Conservation (phyloP, 2,888 invertebrate species). For the Lamellibrachia columna region DNA sequence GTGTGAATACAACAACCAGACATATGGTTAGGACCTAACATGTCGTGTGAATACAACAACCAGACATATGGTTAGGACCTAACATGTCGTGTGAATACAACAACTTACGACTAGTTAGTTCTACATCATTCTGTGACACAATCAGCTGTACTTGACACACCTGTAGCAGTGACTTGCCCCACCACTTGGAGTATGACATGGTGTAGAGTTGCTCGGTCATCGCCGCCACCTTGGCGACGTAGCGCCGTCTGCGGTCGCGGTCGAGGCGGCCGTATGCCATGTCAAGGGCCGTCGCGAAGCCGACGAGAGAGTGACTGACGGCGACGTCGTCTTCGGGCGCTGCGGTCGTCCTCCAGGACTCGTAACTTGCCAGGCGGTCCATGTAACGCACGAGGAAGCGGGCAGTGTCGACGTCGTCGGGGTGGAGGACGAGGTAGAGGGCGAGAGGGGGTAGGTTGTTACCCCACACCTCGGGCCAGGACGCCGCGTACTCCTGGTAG, state of each 20-base stretch:
- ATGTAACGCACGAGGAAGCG: not conserved
- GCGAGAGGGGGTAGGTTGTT: slow-evolving; percentile 20
- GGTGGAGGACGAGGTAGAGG: slow-evolving; percentile 5
- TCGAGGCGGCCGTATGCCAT: slow-evolving; percentile 18
- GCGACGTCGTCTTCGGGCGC: not conserved
- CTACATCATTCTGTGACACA: no score
- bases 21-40: no score
- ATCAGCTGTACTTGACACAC: not conserved
- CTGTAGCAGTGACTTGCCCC: not conserved
- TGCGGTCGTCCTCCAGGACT: not conserved
- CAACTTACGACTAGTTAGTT: no score
- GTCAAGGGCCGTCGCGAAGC: slow-evolving; percentile 18
- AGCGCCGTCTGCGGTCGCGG: not conserved
- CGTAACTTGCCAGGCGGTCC: slow-evolving; percentile 7
- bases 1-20: no score
- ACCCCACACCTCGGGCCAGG: not conserved
- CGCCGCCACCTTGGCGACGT: slow-evolving; percentile 14
- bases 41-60: no score
- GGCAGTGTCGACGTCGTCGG: not conserved
- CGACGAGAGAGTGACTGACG: not conserved
- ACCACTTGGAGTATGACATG: not conserved
- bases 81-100: no score
- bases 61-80: no score
- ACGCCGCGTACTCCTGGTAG: not conserved
- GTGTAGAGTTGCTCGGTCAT: not conserved